A percentile compares a stretch with the other conserved stretches of the same genome.
phyloP scores from a whole-genome alignment of 2,797 vertebrate genomes.

The Melanogrammus aeglefinus region DNA sequence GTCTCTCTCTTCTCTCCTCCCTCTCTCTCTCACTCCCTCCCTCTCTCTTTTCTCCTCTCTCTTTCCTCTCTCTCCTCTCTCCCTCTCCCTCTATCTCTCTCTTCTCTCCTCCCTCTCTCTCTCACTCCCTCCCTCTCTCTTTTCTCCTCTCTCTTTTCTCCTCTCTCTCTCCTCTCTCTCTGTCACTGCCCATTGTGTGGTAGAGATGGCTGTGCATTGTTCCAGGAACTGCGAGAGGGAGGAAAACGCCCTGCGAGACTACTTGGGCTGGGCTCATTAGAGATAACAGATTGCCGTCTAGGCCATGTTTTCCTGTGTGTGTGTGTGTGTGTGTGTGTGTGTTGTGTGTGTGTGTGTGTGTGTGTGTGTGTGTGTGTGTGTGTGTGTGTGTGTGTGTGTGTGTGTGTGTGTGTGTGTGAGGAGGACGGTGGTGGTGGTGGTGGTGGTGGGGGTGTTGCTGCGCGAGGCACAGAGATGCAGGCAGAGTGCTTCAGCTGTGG shows the following conservation, averaged over 20 bases:
- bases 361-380: constrained; percentile 15
- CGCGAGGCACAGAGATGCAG: not conserved
- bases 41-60: not conserved
- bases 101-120: no score
- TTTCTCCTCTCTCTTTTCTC: not conserved
- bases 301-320: constrained; percentile 6
- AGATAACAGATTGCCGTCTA: constrained; percentile 23
- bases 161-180: no score
- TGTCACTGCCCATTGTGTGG: constrained; percentile 40
- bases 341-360: constrained; percentile 13
- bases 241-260: constrained; percentile 31
- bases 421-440: not conserved
- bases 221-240: constrained; percentile 23
- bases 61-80: no score
- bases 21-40: constrained; percentile 1
- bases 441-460: not conserved
- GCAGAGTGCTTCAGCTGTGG: not conserved
- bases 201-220: constrained; percentile 31
- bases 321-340: constrained; percentile 15
- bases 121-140: not conserved
- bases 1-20: not conserved
- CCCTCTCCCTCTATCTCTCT: no score
- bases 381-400: constrained; percentile 12
- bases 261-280: constrained; percentile 33
- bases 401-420: constrained; percentile 11